A percentile compares a stretch with the other conserved stretches of the same genome.
phyloP scores from a whole-genome alignment of 2,797 vertebrate species.

The Lophotriccus pileatus region DNA sequence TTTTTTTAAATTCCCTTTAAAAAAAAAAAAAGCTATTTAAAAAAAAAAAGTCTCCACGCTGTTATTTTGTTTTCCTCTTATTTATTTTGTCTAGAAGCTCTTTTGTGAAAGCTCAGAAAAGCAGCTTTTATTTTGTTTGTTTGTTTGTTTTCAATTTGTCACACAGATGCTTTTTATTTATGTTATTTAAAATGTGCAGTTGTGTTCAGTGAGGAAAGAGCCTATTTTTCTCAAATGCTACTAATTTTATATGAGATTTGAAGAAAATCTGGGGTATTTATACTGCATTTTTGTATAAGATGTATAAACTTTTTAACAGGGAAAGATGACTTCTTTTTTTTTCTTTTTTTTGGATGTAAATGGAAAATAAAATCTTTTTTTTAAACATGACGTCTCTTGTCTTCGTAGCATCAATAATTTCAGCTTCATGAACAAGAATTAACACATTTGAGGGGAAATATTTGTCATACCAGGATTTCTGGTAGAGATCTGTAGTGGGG shows the following conservation, averaged over 20 bases:
- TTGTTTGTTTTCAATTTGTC: slow-evolving; percentile 7
- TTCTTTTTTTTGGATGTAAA: slow-evolving; percentile 67
- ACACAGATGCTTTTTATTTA: slow-evolving; percentile 70
- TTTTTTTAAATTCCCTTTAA: neutral
- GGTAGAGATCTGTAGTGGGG: neutral
- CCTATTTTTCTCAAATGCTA: slow-evolving; percentile 75
- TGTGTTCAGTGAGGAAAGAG: slow-evolving; percentile 60
- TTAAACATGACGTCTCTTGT: slow-evolving; percentile 68
- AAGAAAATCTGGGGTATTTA: slow-evolving; percentile 75
- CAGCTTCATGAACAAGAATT: neutral
- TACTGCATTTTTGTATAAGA: slow-evolving; percentile 75
- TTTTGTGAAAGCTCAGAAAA: slow-evolving; percentile 56
- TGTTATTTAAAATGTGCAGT: slow-evolving; percentile 63
- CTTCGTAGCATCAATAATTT: slow-evolving; percentile 10
- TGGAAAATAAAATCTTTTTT: slow-evolving; percentile 77
- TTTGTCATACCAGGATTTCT: neutral
- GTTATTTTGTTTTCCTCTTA: slow-evolving; percentile 31
- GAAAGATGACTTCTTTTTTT: slow-evolving; percentile 53
- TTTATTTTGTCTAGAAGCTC: slow-evolving; percentile 64
- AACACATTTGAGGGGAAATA: neutral
- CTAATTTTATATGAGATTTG: slow-evolving; percentile 75
- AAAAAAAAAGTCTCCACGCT: neutral
- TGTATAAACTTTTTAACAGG: slow-evolving; percentile 77
- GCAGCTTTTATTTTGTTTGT: too few relatives aligned
- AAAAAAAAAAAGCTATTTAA: neutral